Evolutionary conservation across 2,113 vertebrate genomes (phyloP), one percentile per base, ranked within the genome.

Genomic region (Muscicapa adusta): DNA sequence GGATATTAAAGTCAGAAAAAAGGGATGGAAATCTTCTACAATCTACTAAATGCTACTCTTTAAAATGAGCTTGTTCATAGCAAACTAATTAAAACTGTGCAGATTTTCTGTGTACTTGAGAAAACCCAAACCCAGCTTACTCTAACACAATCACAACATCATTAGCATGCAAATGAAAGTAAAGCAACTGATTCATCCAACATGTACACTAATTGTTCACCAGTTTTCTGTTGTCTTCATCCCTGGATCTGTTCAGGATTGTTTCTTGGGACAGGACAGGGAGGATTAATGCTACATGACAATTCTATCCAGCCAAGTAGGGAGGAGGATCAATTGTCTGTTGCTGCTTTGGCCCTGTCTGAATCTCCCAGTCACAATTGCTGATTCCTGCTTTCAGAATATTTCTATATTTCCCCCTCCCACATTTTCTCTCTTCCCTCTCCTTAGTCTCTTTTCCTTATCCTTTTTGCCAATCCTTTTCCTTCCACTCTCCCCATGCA

Each of bases 121-220:
- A 60, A 81, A 87, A 24, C 24, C 18, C 40, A 70, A 86, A 56
- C 22, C 8, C 73, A 58, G 6, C 18, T 85, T 74, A 15, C 26
- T 22, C 34, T 57, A 51, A 70, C 0, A 0, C 40, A 76, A 50
- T 77, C 67, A 47, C 61, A 24, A 20, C 10, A 0, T 60, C 12
- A 6, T 89, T 71, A 53, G 12, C 34, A 68, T 57, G 36, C 66
- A 75, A 75, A 61, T n/a, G 66, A 83, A 85, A 79, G 36, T 40
- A 90, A 75, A 72, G 74, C 48, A 57, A 25, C 31, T 14, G 14
- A 72, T 63, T 51, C 58, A 79, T 94, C 70, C 57, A 75, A 54
- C 85, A 42, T 6, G 10, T 9, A 9, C 25, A 11, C 1, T 12
- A 36, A 25, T 28, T 71, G 29, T 84, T 58, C 51, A 66, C 15